phyloP scores from a whole-genome alignment of 2,888 invertebrate species.

The Zygaena filipendulae region DNA sequence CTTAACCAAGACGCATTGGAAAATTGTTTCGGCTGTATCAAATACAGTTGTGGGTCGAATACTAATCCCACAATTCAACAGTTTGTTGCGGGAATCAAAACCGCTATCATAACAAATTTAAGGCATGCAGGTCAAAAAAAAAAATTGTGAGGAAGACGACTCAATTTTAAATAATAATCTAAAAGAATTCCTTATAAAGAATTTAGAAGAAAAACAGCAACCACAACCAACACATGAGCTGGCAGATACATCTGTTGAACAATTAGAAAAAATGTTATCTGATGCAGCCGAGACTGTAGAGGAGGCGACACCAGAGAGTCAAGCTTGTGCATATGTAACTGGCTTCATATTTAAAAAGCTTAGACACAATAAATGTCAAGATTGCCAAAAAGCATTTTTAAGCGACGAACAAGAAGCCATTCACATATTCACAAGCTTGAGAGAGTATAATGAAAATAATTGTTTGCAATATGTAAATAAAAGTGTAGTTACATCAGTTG shows the following conservation, averaged over 20 bases:
- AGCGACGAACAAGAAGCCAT: constrained; percentile 1
- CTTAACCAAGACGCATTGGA: constrained; percentile 15
- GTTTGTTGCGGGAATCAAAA: constrained; percentile 15
- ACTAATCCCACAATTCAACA: constrained; percentile 14
- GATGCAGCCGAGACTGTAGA: constrained; percentile 7
- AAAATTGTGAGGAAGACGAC: constrained; percentile 13
- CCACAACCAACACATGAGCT: not conserved
- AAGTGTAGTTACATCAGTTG: not conserved
- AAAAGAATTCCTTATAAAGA: constrained; percentile 7
- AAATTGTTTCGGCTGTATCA: constrained; percentile 15
- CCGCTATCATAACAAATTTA: no score
- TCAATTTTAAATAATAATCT: constrained; percentile 7
- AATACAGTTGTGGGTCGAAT: constrained; percentile 14
- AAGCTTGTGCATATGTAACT: constrained; percentile 15
- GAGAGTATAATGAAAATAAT: constrained; percentile 1
- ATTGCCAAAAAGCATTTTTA: constrained; percentile 2
- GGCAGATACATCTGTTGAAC: not conserved
- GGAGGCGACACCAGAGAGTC: constrained; percentile 8
- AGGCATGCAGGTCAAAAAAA: no score
- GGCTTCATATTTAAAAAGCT: constrained; percentile 12
- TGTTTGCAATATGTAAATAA: constrained; percentile 1
- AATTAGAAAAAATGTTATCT: not conserved
- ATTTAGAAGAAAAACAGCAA: not conserved
- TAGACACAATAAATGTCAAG: not conserved
- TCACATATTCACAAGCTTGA: constrained; percentile 5